Evolutionary conservation across 2,113 vertebrate genomes (phyloP).

Genomic region (Chaenocephalus aceratus): DNA sequence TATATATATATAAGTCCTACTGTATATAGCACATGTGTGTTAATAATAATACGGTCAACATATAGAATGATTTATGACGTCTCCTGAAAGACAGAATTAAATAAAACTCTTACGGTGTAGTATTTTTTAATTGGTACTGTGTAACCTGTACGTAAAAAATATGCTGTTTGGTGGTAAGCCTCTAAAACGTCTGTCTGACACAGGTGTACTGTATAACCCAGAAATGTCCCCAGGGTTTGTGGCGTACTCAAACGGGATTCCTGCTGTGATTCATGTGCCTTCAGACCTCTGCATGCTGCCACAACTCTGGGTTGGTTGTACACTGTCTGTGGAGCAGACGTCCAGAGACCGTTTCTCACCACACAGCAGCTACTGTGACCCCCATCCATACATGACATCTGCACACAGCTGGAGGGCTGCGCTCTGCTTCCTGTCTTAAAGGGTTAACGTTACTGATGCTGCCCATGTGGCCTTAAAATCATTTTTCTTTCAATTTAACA

Average conservation of each 20-base stretch:
- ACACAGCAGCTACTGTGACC: slow-evolving; percentile 11
- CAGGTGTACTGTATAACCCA: background rate
- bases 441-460: background rate
- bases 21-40: background rate
- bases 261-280: background rate
- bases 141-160: background rate
- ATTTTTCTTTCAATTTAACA: too few species aligned
- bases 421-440: background rate
- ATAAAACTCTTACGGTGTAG: background rate
- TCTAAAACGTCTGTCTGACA: background rate
- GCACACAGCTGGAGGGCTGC: background rate
- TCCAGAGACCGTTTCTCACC: background rate
- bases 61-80: background rate
- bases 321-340: too few species aligned
- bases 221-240: background rate
- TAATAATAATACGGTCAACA: background rate
- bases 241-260: background rate
- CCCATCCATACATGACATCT: background rate
- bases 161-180: too few species aligned
- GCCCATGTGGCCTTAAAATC: background rate
- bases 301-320: background rate
- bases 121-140: background rate
- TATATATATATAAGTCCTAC: background rate
- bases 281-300: background rate
- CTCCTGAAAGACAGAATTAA: background rate